These are phyloP conservation scores for Hylyphantes graminicola DNA, from an alignment of 1,140 invertebrate genomes.

Conservation along the genomic window DNA sequence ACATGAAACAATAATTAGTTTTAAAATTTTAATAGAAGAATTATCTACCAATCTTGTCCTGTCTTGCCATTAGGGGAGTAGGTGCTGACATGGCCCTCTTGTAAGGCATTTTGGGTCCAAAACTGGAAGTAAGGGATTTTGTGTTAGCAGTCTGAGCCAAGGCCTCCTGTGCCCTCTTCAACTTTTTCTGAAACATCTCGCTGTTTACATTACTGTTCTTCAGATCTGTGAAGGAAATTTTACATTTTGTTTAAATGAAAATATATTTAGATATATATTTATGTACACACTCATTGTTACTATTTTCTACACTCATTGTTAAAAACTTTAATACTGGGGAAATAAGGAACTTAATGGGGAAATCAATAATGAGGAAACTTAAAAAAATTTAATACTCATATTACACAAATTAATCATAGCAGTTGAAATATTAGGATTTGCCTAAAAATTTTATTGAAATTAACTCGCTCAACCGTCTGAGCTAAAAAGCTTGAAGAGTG, in stretches of 20 bases:
- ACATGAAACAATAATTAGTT: too few relatives aligned
- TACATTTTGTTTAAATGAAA: neutral
- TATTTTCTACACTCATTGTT: too few relatives aligned
- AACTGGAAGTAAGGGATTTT: slow-evolving; percentile 88
- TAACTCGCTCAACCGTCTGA: too few relatives aligned
- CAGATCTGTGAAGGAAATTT: slow-evolving; percentile 76
- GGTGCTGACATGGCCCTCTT: slow-evolving; percentile 93
- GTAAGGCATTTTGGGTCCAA: slow-evolving; percentile 94
- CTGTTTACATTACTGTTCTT: slow-evolving; percentile 89
- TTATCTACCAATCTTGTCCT: slow-evolving; percentile 79
- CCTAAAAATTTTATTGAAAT: too few relatives aligned
- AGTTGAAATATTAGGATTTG: too few relatives aligned
- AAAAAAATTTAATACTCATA: too few relatives aligned
- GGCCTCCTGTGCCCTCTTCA: slow-evolving; percentile 90
- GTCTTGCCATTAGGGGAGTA: slow-evolving; percentile 81
- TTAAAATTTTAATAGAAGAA: neutral
- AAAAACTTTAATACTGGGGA: too few relatives aligned
- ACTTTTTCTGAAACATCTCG: slow-evolving; percentile 87
- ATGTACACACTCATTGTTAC: too few relatives aligned
- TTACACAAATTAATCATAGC: too few relatives aligned
- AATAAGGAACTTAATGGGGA: too few relatives aligned
- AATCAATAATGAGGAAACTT: too few relatives aligned
- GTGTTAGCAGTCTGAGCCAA: slow-evolving; percentile 75
- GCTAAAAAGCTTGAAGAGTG: too few relatives aligned
- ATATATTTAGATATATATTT: neutral